A percentile compares a stretch with the other conserved stretches of the same genome.
Conservation (phyloP, 2,888 invertebrate species). For the Apodemia zela region DNA sequence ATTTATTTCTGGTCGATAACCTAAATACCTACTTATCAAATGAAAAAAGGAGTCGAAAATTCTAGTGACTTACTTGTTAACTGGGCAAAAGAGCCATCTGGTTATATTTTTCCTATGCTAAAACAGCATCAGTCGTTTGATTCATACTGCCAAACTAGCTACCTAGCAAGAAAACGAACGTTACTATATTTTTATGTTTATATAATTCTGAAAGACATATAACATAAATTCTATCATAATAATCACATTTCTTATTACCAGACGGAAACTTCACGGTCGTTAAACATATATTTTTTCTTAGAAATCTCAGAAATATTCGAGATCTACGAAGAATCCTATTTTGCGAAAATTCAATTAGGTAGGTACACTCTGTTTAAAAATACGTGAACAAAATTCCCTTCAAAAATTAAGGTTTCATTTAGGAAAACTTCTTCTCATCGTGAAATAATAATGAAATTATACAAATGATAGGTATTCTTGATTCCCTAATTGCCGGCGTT, state of each 20-base stretch:
- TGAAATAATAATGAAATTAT: slow-evolving; percentile 1
- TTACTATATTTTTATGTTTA: too few species aligned
- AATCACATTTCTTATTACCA: neutral
- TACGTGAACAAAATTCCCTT: neutral
- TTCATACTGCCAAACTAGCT: too few species aligned
- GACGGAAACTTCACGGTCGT: neutral
- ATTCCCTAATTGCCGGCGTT: neutral
- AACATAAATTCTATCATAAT: neutral
- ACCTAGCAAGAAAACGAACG: too few species aligned
- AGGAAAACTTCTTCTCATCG: neutral
- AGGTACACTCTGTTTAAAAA: neutral
- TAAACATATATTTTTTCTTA: neutral
- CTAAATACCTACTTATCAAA: too few species aligned
- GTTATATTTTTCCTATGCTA: too few species aligned
- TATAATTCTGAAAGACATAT: neutral
- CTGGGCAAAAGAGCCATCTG: too few species aligned
- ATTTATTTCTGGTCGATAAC: too few species aligned
- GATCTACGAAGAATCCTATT: neutral
- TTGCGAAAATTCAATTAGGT: neutral
- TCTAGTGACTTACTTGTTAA: too few species aligned
- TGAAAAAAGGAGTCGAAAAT: too few species aligned
- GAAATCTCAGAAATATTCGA: neutral
- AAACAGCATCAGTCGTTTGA: too few species aligned
- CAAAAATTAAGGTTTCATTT: neutral
- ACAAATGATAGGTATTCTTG: neutral